Evolutionary conservation across 2,888 invertebrate species (phyloP).

Genomic region (Cryptosula pallasiana): DNA sequence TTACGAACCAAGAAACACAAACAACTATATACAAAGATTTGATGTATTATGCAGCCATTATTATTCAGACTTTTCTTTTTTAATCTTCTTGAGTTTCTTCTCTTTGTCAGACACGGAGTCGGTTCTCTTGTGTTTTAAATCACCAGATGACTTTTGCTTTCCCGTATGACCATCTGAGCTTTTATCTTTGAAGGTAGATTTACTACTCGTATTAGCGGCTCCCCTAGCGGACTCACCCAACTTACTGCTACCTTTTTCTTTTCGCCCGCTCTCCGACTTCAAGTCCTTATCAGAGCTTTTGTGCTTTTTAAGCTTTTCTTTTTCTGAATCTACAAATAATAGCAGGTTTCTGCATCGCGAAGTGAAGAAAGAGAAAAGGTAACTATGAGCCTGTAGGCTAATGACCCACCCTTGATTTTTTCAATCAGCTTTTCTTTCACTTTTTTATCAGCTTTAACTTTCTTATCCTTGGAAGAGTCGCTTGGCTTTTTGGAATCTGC

Average conservation of each 20-base stretch:
- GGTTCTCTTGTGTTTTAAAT: background rate
- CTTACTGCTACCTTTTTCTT: conserved; percentile 1
- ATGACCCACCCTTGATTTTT: conserved; percentile 2
- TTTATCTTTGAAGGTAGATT: background rate
- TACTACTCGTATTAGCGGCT: background rate
- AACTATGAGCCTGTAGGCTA: no score
- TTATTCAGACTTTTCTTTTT: conserved; percentile 1
- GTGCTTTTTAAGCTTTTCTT: background rate
- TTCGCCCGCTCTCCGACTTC: conserved; percentile 12
- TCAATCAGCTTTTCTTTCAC: background rate
- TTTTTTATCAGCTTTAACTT: background rate
- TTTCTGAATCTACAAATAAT: background rate
- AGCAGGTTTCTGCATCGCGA: no score
- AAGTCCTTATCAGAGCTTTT: conserved; percentile 14
- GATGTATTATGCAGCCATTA: no score
- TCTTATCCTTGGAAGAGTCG: conserved; percentile 2
- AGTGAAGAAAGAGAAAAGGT: no score
- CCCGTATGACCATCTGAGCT: background rate
- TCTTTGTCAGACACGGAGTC: background rate
- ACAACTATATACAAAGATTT: no score
- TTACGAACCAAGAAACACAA: no score
- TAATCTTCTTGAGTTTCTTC: background rate
- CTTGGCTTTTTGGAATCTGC: background rate
- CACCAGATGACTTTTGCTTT: background rate
- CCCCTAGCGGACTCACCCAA: background rate